Evolutionary conservation across 2,888 invertebrate species (phyloP).

Genomic region (Agriopis marginaria): DNA sequence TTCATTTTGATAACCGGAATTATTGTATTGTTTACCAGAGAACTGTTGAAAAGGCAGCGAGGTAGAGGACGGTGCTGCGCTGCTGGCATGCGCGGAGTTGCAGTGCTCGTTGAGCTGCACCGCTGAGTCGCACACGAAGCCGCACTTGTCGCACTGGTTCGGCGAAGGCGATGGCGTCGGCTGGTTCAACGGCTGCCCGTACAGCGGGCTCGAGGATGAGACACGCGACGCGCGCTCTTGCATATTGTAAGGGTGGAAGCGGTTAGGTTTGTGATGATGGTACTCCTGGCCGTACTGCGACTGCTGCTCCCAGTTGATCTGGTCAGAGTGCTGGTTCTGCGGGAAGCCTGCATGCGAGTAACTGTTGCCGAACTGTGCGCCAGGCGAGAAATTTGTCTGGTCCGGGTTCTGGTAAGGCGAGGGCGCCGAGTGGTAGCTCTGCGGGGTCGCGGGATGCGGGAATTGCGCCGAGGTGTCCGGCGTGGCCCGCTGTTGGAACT

Average conservation of each 20-base stretch:
- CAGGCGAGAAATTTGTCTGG: slow-evolving; percentile 86
- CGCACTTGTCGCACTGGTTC: slow-evolving; percentile 94
- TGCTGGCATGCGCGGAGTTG: slow-evolving; percentile 88
- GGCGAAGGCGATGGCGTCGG: slow-evolving; percentile 91
- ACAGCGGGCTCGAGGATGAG: slow-evolving; percentile 84
- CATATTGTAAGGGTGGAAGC: slow-evolving; percentile 84
- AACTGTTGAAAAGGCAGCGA: slow-evolving; percentile 84
- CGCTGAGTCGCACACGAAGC: slow-evolving; percentile 91
- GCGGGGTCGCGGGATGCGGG: slow-evolving; percentile 88
- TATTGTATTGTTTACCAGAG: slow-evolving; percentile 79
- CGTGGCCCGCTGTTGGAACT: slow-evolving; percentile 85
- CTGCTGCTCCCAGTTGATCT: slow-evolving; percentile 82
- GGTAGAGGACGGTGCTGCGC: slow-evolving; percentile 72
- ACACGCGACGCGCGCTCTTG: slow-evolving; percentile 85
- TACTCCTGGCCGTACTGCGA: slow-evolving; percentile 80
- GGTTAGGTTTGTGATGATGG: slow-evolving; percentile 76
- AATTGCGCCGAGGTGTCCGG: slow-evolving; percentile 86
- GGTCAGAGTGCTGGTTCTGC: slow-evolving; percentile 81
- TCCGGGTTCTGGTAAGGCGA: slow-evolving; percentile 88
- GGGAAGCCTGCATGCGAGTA: slow-evolving; percentile 83
- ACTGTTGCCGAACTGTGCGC: slow-evolving; percentile 80
- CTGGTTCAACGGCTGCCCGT: slow-evolving; percentile 87
- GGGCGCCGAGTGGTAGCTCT: slow-evolving; percentile 89
- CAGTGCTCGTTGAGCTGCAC: slow-evolving; percentile 91
- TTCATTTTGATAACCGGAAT: slow-evolving; percentile 78